Evolutionary conservation across 2,797 vertebrate species (phyloP).

Genomic region (Mormyrops attenuatus): DNA sequence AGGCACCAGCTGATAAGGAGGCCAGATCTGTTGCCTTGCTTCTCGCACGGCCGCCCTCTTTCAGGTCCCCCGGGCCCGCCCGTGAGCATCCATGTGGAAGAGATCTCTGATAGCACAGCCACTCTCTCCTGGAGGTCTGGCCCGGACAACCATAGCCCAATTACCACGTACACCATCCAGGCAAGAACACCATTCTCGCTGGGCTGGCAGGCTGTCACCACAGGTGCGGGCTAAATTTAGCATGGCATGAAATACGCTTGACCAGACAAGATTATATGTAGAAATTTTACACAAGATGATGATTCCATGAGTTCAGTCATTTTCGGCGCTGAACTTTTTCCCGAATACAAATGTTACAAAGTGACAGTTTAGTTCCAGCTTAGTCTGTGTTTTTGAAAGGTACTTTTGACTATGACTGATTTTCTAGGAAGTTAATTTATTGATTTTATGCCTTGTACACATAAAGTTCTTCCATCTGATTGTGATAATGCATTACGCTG

Average conservation of each 20-base stretch:
- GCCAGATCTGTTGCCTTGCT: background rate
- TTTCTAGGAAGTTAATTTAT: background rate
- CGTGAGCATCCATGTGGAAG: conserved; percentile 82
- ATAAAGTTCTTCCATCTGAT: background rate
- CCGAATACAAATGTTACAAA: background rate
- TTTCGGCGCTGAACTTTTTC: conserved; percentile 30
- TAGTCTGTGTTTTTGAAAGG: background rate
- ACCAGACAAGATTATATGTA: background rate
- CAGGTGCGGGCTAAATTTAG: conserved; percentile 70
- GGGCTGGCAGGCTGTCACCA: conserved; percentile 94
- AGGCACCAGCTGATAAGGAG: conserved; percentile 28
- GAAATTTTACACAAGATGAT: background rate
- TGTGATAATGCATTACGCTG: background rate
- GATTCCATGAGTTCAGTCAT: conserved; percentile 10
- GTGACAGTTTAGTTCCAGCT: background rate
- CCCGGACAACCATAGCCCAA: conserved; percentile 94
- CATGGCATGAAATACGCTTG: conserved; percentile 35
- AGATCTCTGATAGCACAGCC: conserved; percentile 87
- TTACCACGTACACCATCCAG: conserved; percentile 86
- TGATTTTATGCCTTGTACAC: background rate
- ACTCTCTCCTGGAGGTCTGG: conserved; percentile 94
- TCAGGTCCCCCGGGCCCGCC: conserved; percentile 91
- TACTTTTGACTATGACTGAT: background rate
- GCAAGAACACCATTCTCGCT: conserved; percentile 94
- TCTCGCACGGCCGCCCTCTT: conserved; percentile 41